Evolutionary conservation across 2,888 invertebrate species (phyloP).

Genomic region (Rambutsinella grinnellia): DNA sequence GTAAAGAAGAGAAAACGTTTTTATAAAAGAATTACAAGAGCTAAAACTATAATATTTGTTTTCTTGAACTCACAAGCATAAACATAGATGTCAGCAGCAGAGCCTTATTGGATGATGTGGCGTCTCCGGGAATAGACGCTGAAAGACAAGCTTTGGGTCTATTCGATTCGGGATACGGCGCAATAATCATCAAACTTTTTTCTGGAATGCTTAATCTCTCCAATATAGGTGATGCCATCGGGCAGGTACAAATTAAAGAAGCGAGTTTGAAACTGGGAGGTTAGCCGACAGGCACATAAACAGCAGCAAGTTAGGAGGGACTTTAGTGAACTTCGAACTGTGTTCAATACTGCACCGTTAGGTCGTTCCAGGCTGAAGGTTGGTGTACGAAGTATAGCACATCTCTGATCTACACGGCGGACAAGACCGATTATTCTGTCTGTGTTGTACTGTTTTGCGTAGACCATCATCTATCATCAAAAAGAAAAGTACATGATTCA

Average conservation of each 20-base stretch:
- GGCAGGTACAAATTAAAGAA: constrained; percentile 43
- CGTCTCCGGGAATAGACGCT: constrained; percentile 52
- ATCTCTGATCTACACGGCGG: constrained; percentile 36
- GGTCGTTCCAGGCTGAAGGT: constrained; percentile 54
- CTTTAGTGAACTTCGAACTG: constrained; percentile 42
- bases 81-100: constrained; percentile 52
- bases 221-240: constrained; percentile 55
- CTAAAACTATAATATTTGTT: not conserved
- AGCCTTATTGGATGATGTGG: constrained; percentile 55
- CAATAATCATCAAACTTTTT: constrained; percentile 47
- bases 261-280: constrained; percentile 31
- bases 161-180: constrained; percentile 44
- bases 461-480: constrained; percentile 53
- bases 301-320: constrained; percentile 34
- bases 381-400: constrained; percentile 39
- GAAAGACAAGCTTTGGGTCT: constrained; percentile 32
- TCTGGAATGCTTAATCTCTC: constrained; percentile 37
- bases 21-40: too few relatives aligned
- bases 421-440: constrained; percentile 59
- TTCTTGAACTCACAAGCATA: constrained; percentile 48
- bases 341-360: constrained; percentile 58
- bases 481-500: too few relatives aligned
- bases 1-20: not conserved
- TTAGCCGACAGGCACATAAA: constrained; percentile 43
- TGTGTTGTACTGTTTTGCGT: constrained; percentile 42